Base-by-base conservation (phyloP, 2,797 vertebrate species). In the Sebastes vulpes region DNA sequence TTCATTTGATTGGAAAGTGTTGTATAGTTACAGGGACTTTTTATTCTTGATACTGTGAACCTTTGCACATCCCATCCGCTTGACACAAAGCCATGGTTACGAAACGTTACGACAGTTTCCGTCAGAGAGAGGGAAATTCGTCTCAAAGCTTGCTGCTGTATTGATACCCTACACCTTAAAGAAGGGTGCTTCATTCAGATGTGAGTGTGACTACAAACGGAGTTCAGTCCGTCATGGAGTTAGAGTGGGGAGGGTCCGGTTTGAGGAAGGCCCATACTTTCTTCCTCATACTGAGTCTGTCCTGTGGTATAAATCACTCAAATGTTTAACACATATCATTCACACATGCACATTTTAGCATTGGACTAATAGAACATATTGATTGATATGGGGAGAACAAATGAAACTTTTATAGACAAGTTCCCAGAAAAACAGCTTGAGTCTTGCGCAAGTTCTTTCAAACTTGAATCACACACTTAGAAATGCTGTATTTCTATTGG, bases 401-500 rank as follows among this genome's bases (percentile, higher is more conserved):
- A 60, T 69, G n/a, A 53, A 46, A 35, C 20, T 69, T 23, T 31
- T 9, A 58, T 1, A n/a, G 21, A 63, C 18, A 46, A 50, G 11
- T 53, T 53, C 14, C 35, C 23, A 56, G 25, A 56, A 61, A 38
- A 84, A 14, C 11, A 65, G 16, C 32, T 29, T 26, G 6, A 59
- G 14, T 23, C 25, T 35, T 46, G 16, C 46, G 21, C 32, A 57
- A 21, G 5, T 73, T 71, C 50, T 31, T 25, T 48, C n/a, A 28
- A 25, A 81, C 77, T 57, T 56, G 26, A 71, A 71, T 31, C 57
- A 52, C 21, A 70, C 8, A n/a, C 35, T 87, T 65, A 2, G 46
- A 70, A 86, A 79, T 48, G 57, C 26, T 73, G 35, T 21, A 26
- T 81, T 69, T 74, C 52, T 21, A 64, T 58, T 75, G 61, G 72